Base-by-base conservation (phyloP, 2,888 invertebrate species). In the Scrobipalpa costella region DNA sequence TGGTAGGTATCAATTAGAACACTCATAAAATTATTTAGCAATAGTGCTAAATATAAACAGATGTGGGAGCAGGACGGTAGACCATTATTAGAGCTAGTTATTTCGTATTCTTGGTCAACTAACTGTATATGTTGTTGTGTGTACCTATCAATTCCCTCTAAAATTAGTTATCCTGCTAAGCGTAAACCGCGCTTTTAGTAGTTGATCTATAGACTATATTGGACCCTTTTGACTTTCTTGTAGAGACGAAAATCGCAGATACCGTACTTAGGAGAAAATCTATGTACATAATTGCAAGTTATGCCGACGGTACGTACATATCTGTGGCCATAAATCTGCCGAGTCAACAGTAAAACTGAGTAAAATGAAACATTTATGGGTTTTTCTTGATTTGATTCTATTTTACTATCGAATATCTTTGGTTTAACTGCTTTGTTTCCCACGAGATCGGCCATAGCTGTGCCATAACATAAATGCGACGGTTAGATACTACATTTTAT, bases 371-470 rank as follows among this genome's bases (percentile, higher is more conserved):
- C 62, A 52, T 62, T 62, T 60, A 60, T 60, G 49, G 62, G 68
- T 66, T 70, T 69, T 73, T 69, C 71, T 72, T 74, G 68, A 74
- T 74, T 73, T 69, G 70, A 72, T 71, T 71, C 70, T 69, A 72
- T 73, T 74, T 71, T 73, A 74, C 69, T 73, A 71, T 72, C 73
- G 66, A 66, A 71, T 73, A 65, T 71, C 58, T 69, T 64, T 62
- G 70, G 71, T 78, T 74, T 78, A 72, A 79, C 73, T 66, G 73
- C 76, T 73, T 75, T 75, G 73, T 75, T 78, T 78, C 80, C 75
- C 80, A 80, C 74, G 75, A 66, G 64, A 19, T 19, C 34, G 50
- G 50, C 21, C 40, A 34, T 59, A 27, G 27, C 49, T 49, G 34
- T 17, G 60, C 60, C 15, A 73, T 71, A 74, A 69, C 69, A 64